Percentiles rank a stretch among this genome's conserved stretches.
Evolutionary conservation across 2,888 invertebrate genomes (phyloP).

Genomic region (Gonocerus acuteangulatus): DNA sequence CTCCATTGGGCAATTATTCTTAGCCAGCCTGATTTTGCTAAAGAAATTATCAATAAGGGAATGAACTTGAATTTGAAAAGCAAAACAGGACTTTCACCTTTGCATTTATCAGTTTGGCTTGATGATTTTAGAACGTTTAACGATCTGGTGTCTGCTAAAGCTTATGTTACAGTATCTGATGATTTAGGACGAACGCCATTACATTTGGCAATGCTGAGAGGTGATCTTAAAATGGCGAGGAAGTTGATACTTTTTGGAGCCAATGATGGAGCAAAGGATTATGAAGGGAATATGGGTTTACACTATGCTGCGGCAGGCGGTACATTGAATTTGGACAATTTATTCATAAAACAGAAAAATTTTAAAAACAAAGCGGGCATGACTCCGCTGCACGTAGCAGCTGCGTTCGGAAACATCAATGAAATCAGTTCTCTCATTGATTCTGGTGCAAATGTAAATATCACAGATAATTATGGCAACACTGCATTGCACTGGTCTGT

Average conservation of each 20-base stretch:
- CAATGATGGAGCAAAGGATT: neutral
- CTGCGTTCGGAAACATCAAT: neutral
- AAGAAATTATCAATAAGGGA: neutral
- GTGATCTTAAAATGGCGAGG: neutral
- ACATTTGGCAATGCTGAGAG: neutral
- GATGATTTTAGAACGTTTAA: neutral
- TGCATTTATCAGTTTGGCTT: neutral
- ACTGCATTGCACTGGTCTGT: neutral
- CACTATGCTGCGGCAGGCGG: neutral
- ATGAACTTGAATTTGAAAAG: neutral
- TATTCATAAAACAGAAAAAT: neutral
- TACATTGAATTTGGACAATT: neutral
- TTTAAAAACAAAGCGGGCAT: neutral
- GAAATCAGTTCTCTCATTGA: neutral
- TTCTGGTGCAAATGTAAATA: neutral
- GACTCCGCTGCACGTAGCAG: neutral
- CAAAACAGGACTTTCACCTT: neutral
- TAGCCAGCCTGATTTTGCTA: neutral
- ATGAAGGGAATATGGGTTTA: neutral
- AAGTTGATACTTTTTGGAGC: neutral
- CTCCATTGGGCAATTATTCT: neutral
- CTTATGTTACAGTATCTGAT: neutral
- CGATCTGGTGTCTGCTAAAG: neutral
- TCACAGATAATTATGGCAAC: neutral
- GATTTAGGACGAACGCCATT: neutral